A percentile compares a stretch with the other conserved stretches of the same genome.
These are phyloP conservation scores for Ctenopoma multispine DNA, from an alignment of 2,797 vertebrate species.

Conservation along the genomic window DNA sequence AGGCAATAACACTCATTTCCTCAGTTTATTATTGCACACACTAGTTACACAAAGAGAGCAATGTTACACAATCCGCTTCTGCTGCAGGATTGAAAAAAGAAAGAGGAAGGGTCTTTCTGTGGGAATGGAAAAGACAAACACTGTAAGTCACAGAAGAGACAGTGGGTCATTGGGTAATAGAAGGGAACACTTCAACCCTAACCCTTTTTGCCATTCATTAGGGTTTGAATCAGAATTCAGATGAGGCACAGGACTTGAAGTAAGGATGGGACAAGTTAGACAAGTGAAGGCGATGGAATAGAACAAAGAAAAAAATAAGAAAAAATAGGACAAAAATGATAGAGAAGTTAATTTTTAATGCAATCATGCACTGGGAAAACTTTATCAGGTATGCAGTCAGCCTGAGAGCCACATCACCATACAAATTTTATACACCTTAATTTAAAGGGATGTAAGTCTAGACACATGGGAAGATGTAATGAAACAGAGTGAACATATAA, in stretches of 20 bases:
- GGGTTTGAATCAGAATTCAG: slow-evolving; percentile 28
- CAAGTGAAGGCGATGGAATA: background rate
- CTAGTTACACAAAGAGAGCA: slow-evolving; percentile 73
- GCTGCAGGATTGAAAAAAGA: slow-evolving; percentile 50
- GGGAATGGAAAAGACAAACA: slow-evolving; percentile 67
- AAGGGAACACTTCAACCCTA: slow-evolving; percentile 30
- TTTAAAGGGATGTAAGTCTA: background rate
- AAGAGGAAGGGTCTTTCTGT: slow-evolving; percentile 68
- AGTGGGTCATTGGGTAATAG: slow-evolving; percentile 39
- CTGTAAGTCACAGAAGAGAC: slow-evolving; percentile 36
- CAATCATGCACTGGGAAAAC: background rate
- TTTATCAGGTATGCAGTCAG: background rate
- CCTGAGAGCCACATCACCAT: background rate
- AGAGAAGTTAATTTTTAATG: background rate
- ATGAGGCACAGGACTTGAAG: background rate
- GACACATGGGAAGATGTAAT: slow-evolving; percentile 8
- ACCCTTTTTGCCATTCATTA: slow-evolving; percentile 44
- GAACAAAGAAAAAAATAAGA: background rate
- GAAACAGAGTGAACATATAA: slow-evolving; percentile 15
- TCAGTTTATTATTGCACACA: slow-evolving; percentile 79
- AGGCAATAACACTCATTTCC: slow-evolving; percentile 77
- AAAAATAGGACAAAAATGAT: background rate
- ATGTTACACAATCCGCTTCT: slow-evolving; percentile 77
- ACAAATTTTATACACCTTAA: background rate
- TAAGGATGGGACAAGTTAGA: background rate